Evolutionary conservation across 2,797 vertebrate species (phyloP).

Genomic region (Siniperca undulata): DNA sequence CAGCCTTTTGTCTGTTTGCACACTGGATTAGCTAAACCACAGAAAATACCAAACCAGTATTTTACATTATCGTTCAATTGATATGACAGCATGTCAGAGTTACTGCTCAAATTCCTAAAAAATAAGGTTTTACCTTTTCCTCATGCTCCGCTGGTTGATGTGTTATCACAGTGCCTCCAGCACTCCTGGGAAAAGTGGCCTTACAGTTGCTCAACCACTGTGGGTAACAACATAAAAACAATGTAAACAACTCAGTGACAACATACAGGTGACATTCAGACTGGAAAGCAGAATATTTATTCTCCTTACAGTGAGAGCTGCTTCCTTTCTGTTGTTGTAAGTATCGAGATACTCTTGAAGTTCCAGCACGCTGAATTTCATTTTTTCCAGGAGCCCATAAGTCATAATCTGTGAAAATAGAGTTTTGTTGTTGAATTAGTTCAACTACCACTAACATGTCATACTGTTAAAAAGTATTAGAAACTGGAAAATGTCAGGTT

Average conservation of each 20-base stretch:
- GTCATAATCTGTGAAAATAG: constrained; percentile 89
- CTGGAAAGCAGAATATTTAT: not conserved
- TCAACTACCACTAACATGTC: not conserved
- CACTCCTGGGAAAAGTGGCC: constrained; percentile 89
- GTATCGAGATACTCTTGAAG: constrained; percentile 98
- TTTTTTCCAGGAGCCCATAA: constrained; percentile 95
- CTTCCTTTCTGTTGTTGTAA: constrained; percentile 97
- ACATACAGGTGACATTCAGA: not conserved
- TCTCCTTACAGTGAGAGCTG: constrained; percentile 90
- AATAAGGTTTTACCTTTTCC: constrained; percentile 90
- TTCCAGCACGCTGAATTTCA: constrained; percentile 98
- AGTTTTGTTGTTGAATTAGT: constrained; percentile 18
- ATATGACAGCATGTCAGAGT: constrained; percentile 11
- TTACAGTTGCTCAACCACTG: constrained; percentile 97
- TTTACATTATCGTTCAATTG: constrained; percentile 7
- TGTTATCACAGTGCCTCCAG: constrained; percentile 89
- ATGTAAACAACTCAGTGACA: not conserved
- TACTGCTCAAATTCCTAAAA: not conserved
- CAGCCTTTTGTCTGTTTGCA: not conserved
- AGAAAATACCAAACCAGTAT: constrained; percentile 25
- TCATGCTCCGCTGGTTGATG: constrained; percentile 92
- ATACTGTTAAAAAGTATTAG: not conserved
- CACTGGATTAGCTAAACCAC: constrained; percentile 1
- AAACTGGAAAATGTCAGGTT: not conserved
- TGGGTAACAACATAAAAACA: constrained; percentile 14